phyloP scores from a whole-genome alignment of 2,797 vertebrate genomes.

The Clamator glandarius region DNA sequence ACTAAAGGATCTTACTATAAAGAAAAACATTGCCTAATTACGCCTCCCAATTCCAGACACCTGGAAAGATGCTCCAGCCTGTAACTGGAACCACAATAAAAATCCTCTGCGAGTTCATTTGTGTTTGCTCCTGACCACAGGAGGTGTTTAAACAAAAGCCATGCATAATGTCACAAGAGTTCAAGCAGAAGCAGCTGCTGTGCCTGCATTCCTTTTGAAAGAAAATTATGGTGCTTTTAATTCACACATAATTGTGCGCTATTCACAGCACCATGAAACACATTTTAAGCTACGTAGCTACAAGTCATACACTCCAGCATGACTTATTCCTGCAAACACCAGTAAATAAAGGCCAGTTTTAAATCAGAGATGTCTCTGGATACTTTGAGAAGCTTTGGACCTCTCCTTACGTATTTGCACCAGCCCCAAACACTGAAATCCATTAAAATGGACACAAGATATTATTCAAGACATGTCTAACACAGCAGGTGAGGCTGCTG shows the following conservation, averaged over 20 bases:
- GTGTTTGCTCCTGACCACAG: slow-evolving; percentile 13
- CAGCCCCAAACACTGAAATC: neutral
- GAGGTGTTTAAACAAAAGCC: slow-evolving; percentile 10
- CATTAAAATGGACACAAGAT: neutral
- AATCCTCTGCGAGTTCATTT: neutral
- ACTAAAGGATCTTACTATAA: neutral
- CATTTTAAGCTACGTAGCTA: neutral
- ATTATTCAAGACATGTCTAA: neutral
- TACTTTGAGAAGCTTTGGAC: neutral
- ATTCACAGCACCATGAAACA: neutral
- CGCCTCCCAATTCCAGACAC: neutral
- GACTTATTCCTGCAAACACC: neutral
- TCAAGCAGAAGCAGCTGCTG: neutral
- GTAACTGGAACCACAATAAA: slow-evolving; percentile 46
- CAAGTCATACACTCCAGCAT: neutral
- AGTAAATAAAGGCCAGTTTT: neutral
- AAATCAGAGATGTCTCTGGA: neutral
- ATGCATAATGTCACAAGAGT: neutral
- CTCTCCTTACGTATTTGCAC: neutral
- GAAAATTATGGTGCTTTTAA: neutral
- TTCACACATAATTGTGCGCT: neutral
- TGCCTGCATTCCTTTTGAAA: slow-evolving; percentile 22
- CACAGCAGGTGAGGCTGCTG: neutral
- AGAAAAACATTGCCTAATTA: neutral
- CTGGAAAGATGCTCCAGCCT: slow-evolving; percentile 41